Evolutionary conservation across 1,140 invertebrate genomes (phyloP).

Genomic region (Drosophila sproati): DNA sequence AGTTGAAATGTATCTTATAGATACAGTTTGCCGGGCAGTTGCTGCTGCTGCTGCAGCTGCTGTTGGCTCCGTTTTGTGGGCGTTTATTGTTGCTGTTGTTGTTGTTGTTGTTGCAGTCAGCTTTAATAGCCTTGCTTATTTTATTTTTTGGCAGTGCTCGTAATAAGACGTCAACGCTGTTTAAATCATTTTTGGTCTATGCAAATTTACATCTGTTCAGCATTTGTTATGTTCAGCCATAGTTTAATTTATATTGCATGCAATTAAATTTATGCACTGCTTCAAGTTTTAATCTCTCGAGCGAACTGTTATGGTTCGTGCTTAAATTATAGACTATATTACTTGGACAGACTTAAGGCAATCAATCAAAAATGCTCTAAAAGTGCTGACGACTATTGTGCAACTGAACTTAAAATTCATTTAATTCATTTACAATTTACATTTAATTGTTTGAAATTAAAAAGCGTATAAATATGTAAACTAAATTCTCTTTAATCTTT

Average conservation of each 20-base stretch:
- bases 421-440: too few relatives aligned
- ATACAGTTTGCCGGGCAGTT: conserved; percentile 14
- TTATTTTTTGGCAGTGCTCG: conserved; percentile 59
- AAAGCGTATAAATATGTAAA: too few relatives aligned
- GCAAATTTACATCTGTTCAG: conserved; percentile 24
- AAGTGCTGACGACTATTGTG: too few relatives aligned
- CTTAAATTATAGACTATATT: too few relatives aligned
- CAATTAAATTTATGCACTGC: background rate
- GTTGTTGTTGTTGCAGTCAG: conserved; percentile 6
- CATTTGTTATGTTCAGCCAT: conserved; percentile 14
- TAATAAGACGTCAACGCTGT: conserved; percentile 78
- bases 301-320: too few relatives aligned
- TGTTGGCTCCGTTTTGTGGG: conserved; percentile 5
- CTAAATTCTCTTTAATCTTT: too few relatives aligned
- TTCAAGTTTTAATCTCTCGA: background rate
- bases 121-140: conserved; percentile 10
- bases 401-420: too few relatives aligned
- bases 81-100: background rate
- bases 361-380: too few relatives aligned
- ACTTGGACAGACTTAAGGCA: too few relatives aligned
- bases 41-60: conserved; percentile 50
- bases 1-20: conserved; percentile 66
- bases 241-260: conserved; percentile 2
- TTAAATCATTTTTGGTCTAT: conserved; percentile 47
- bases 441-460: too few relatives aligned